Base-by-base conservation (phyloP, 2,888 invertebrate genomes). In the Sinodicranocentrus sp. region DNA sequence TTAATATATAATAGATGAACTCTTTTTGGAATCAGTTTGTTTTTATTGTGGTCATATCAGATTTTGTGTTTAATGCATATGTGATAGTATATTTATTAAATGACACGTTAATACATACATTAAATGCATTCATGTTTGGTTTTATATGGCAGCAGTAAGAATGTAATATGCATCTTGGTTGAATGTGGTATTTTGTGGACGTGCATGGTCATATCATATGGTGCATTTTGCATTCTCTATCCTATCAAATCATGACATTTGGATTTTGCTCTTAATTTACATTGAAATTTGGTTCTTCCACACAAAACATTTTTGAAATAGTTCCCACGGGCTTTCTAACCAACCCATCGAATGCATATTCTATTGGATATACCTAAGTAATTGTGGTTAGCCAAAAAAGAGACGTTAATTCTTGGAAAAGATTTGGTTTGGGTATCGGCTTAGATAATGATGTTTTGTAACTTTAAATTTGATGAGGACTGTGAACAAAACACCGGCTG, bases 201-300 rank as follows among this genome's bases (percentile, higher is more conserved):
- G 19, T 57, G 57, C 57, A 19, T 25, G 25, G 5, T 57, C 23
- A 23, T 52, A 8, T 52, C 5, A 33, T 33, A 33, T 33, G 33
- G 33, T 33, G n/a, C 48, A 48, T n/a, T 48, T n/a, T 48, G 2
- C n/a, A 48, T 48, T 2, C 2, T 48, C 10, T 25, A 25, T 25
- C 25, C 13, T 23, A 57, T 57, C 19, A 57, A 25, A 23, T 57
- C 57, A 57, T 57, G 57, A 57, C 57, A 57, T 57, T 57, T 57
- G 8, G 57, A 57, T 57, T 57, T 57, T 57, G 57, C 52, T 52
- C 19, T 52, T 52, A 57, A 57, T 57, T 57, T 57, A 25, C 57
- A 57, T 57, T 57, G 21, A 8, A 52, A 17, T n/a, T 19, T 17
- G 6, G 52, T n/a, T n/a, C 19, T 52, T 52, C 17, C 8, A 19